Base-by-base conservation (phyloP, 1,140 invertebrate genomes). In the Capitella teleta region DNA sequence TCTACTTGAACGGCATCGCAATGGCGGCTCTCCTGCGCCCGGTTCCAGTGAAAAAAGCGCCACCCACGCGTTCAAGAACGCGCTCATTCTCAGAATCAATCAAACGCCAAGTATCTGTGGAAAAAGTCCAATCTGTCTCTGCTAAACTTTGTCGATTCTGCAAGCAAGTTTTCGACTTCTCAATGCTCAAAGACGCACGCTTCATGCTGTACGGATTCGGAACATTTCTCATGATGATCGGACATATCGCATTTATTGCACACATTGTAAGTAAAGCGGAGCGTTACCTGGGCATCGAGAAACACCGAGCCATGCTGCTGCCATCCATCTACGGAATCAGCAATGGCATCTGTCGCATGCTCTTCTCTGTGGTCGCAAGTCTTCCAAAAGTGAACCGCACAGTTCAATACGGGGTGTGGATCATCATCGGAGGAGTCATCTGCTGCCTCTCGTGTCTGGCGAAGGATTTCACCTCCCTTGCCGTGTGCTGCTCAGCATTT, bases 171-270 rank as follows among this genome's bases (percentile, higher is more conserved):
- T 44, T 44, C n/a, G 42, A 44, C 0, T 21, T 25, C 12, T 28
- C 21, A n/a, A 19, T 44, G 42, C 25, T 44, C 21, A 23, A 28
- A 5, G 25, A 44, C 16, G 2, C n/a, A 14, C 21, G 25, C 23
- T 44, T 44, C 21, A 44, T 44, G 21, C n/a, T 44, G 25, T 44
- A 44, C n/a, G 42, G 42, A 18, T 8, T 25, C 6, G 42, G 42
- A 8, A 44, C 42, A 2, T 24, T 44, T 6, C 28, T 21, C 21
- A 24, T 25, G 42, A 26, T 25, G 42, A 28, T 44, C 2, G 42
- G 42, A 19, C 24, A 24, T n/a, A 26, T 44, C 16, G 26, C 42
- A 26, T 44, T 44, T 28, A 6, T 44, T 2, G 28, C 18, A 5
- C 42, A 44, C 23, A 18, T 44, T 8, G 42, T 44, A 28, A 44